Percentiles rank a stretch among this genome's conserved stretches.
Conservation (phyloP, 2,888 invertebrate species). For the Drosophila maculinotata region DNA sequence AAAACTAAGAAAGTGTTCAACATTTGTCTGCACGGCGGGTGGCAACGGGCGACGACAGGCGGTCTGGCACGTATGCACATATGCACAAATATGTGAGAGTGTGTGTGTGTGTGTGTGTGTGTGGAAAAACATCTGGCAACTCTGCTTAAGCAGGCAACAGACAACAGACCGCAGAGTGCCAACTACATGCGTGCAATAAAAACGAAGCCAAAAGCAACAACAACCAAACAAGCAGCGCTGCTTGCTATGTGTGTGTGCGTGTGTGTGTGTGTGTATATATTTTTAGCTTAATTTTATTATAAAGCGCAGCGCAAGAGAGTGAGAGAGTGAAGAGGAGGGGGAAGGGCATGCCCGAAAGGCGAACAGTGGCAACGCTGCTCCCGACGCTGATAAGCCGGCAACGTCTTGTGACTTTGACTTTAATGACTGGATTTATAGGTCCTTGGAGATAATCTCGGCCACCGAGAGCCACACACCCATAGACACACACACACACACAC, state of each 20-base stretch:
- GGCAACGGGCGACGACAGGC: not conserved
- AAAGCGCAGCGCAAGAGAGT: slow-evolving; percentile 46
- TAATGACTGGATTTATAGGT: slow-evolving; percentile 85
- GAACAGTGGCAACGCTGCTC: slow-evolving; percentile 27
- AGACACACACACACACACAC: slow-evolving; percentile 23
- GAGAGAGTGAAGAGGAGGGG: not conserved
- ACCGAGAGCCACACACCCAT: slow-evolving; percentile 34
- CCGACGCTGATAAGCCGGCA: slow-evolving; percentile 72
- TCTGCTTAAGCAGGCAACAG: slow-evolving; percentile 50
- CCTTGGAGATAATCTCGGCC: slow-evolving; percentile 84
- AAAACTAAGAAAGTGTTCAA: slow-evolving; percentile 4
- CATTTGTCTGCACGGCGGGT: slow-evolving; percentile 3
- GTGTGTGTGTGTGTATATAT: slow-evolving; percentile 7
- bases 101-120: not conserved
- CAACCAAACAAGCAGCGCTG: slow-evolving; percentile 27
- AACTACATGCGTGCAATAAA: slow-evolving; percentile 58
- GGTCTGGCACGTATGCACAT: slow-evolving; percentile 30
- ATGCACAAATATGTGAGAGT: not conserved
- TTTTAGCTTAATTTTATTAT: slow-evolving; percentile 72
- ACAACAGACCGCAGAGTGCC: slow-evolving; percentile 38
- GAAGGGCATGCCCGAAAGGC: slow-evolving; percentile 20
- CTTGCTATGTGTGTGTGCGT: slow-evolving; percentile 7
- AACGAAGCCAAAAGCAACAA: slow-evolving; percentile 30
- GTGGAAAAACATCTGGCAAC: slow-evolving; percentile 52
- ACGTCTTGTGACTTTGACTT: slow-evolving; percentile 85